phyloP scores from a whole-genome alignment of 2,888 invertebrate species.

The Dugesia japonica region DNA sequence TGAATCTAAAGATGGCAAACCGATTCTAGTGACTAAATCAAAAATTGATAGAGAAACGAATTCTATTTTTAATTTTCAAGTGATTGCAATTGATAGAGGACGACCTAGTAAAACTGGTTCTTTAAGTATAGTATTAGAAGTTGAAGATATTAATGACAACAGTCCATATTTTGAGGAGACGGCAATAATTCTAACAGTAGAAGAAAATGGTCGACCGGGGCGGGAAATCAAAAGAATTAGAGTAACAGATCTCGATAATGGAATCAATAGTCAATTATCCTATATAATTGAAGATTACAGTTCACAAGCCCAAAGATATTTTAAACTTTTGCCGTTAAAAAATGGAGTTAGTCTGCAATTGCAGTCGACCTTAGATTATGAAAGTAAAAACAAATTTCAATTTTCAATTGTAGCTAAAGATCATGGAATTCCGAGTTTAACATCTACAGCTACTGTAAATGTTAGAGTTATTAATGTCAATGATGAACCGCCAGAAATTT shows the following conservation, averaged over 20 bases:
- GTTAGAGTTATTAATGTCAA: not conserved
- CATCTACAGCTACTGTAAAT: not conserved
- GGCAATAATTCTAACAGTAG: not conserved
- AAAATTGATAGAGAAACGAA: not conserved
- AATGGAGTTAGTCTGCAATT: not conserved
- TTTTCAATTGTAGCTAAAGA: not conserved
- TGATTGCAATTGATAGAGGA: not conserved
- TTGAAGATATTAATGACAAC: not conserved
- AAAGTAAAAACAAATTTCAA: not conserved
- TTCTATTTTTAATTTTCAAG: not conserved
- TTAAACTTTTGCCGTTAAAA: not conserved
- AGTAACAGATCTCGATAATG: not conserved
- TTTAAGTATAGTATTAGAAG: not conserved
- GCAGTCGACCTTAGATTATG: not conserved
- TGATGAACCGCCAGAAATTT: not conserved
- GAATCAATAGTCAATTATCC: not conserved
- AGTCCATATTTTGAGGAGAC: not conserved
- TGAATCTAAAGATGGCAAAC: not conserved
- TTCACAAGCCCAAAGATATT: not conserved
- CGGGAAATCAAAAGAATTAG: not conserved
- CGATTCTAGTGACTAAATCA: not conserved
- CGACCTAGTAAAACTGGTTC: not conserved
- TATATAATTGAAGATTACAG: not conserved
- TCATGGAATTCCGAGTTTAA: not conserved
- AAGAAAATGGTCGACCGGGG: not conserved